Evolutionary conservation across 2,888 invertebrate species (phyloP), one percentile per base, ranked within the genome.

Genomic region (Nematopogon swammerdamellus): DNA sequence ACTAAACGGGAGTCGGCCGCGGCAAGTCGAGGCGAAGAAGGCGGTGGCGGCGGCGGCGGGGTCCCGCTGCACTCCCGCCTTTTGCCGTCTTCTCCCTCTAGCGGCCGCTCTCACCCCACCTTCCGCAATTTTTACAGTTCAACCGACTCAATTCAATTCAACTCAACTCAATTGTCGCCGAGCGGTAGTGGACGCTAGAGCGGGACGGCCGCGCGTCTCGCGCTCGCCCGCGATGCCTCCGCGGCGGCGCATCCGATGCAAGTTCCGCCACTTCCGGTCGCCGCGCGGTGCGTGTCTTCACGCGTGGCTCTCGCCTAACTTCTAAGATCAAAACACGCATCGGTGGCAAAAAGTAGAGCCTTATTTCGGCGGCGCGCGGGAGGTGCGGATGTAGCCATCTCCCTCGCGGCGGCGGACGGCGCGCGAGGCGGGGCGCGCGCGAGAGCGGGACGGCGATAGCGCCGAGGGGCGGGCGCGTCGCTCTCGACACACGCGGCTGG

Each of bases 71-170:
- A 44, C 10, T 67, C 79, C 72, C 77, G 77, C 77, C 79, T 77
- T 77, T 73, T 75, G 68, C 73, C 44, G 18, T 69, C 70, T 70
- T 79, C 79, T 74, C 77, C 66, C 68, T 79, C 77, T 69, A 67
- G 65, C 77, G 70, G 63, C 62, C 68, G 64, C 68, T 69, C 59
- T 72, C 73, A 76, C 68, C 75, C 73, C 70, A 74, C 19, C 44
- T 44, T 19, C 44, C 58, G 72, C 70, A 72, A 72, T 79, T 79
- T 79, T 79, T 77, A 76, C 76, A 65, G 68, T 75, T 77, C 71
- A 71, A 71, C 76, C 76, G 68, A 76, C 76, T 77, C 77, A 76
- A 79, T 76, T 75, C 74, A 77, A 79, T 77, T 77, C 76, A 77
- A 79, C 75, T 76, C 76, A 77, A 77, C 77, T 77, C 76, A 76